Percentiles rank a stretch among this genome's conserved stretches.
Conservation (phyloP, 2,797 vertebrate species). For the Enteromius paludinosus region DNA sequence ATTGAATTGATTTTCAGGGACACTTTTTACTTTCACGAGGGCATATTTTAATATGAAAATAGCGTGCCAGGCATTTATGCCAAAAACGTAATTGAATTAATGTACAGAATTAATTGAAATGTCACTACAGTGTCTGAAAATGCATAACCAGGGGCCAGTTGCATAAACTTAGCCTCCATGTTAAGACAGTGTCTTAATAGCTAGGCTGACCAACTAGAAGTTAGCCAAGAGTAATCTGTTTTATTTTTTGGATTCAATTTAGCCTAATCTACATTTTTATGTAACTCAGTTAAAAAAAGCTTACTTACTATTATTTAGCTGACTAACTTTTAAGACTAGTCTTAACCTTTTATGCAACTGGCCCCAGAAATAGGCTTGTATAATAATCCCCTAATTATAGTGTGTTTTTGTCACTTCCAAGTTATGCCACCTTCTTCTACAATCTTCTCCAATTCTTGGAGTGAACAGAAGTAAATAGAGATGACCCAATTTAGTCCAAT, state of each 20-base stretch:
- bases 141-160: not conserved
- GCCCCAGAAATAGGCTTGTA: not conserved
- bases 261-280: no score
- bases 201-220: no score
- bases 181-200: no score
- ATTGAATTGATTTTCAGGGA: not conserved
- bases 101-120: not conserved
- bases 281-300: no score
- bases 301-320: no score
- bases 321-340: no score
- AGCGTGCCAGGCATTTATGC: not conserved
- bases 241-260: no score
- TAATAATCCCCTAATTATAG: not conserved
- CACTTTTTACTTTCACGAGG: not conserved
- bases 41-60: not conserved
- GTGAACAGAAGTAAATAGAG: slow-evolving; percentile 4
- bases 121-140: not conserved
- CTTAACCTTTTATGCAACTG: no score
- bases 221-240: no score
- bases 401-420: not conserved
- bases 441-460: slow-evolving; percentile 1
- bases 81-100: no score
- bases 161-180: no score
- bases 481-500: slow-evolving; percentile 8
- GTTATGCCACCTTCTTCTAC: not conserved